A percentile compares a stretch with the other conserved stretches of the same genome.
Evolutionary conservation across 1,140 invertebrate species (phyloP).

Genomic region (Euwallacea fornicatus): DNA sequence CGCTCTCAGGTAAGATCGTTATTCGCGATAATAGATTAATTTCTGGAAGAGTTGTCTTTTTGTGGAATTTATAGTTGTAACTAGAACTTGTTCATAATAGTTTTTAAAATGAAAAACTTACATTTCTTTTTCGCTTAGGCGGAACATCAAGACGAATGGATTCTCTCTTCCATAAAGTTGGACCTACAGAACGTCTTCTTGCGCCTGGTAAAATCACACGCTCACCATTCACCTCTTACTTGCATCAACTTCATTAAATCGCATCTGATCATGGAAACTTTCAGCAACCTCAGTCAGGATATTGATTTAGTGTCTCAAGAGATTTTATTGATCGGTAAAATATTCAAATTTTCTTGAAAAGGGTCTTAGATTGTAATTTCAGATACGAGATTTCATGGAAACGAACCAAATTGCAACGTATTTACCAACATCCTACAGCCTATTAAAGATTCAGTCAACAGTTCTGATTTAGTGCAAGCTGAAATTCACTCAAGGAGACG

Average conservation of each 20-base stretch:
- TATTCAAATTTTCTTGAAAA: slow-evolving; percentile 46
- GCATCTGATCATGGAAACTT: slow-evolving; percentile 77
- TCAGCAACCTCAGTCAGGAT: slow-evolving; percentile 87
- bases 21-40: too few relatives aligned
- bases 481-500: slow-evolving; percentile 81
- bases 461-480: slow-evolving; percentile 72
- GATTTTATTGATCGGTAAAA: slow-evolving; percentile 83
- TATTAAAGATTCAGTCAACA: slow-evolving; percentile 55
- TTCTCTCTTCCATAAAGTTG: slow-evolving; percentile 75
- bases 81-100: not conserved
- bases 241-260: slow-evolving; percentile 93
- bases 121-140: slow-evolving; percentile 29
- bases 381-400: slow-evolving; percentile 55
- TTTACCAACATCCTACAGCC: slow-evolving; percentile 90
- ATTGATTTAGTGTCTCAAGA: slow-evolving; percentile 92
- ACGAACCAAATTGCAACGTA: slow-evolving; percentile 75
- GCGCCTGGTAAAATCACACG: slow-evolving; percentile 61
- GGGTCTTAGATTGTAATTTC: not conserved
- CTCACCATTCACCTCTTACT: slow-evolving; percentile 69
- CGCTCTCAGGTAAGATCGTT: slow-evolving; percentile 36
- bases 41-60: too few relatives aligned
- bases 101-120: not conserved
- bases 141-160: slow-evolving; percentile 63
- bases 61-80: not conserved
- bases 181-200: slow-evolving; percentile 88